These are phyloP conservation scores for Aquatica leii DNA, from an alignment of 2,888 invertebrate genomes.

Conservation along the genomic window DNA sequence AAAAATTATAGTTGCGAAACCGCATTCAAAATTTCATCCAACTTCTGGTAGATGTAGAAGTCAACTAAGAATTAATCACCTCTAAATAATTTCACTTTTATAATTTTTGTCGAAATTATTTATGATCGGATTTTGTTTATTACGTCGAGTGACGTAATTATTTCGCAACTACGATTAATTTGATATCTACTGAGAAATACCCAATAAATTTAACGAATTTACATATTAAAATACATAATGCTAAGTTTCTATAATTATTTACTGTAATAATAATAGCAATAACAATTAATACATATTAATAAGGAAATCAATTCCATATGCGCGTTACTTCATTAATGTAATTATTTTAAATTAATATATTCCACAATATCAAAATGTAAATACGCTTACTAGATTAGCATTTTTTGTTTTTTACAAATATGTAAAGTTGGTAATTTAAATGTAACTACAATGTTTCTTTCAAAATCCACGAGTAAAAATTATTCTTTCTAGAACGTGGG, in stretches of 20 bases:
- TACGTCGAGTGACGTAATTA: background rate
- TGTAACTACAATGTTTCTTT: too few relatives aligned
- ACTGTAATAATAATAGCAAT: background rate
- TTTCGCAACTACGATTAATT: constrained; percentile 8
- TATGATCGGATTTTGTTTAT: background rate
- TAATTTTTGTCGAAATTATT: background rate
- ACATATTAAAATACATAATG: constrained; percentile 11
- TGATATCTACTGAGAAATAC: background rate
- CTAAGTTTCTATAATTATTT: background rate
- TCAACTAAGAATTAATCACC: constrained; percentile 13
- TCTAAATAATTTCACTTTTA: constrained; percentile 1
- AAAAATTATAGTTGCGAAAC: constrained; percentile 10
- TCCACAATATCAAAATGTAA: background rate
- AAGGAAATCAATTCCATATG: background rate
- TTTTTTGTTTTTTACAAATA: too few relatives aligned
- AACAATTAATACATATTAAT: constrained; percentile 13
- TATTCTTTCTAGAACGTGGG: too few relatives aligned
- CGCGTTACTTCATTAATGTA: constrained; percentile 1
- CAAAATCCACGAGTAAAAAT: too few relatives aligned
- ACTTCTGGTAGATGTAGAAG: constrained; percentile 11
- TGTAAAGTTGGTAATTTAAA: too few relatives aligned
- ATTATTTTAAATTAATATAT: constrained; percentile 5
- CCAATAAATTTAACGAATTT: constrained; percentile 4
- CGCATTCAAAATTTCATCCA: constrained; percentile 10
- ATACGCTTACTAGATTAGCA: too few relatives aligned